Conservation (phyloP, 2,888 invertebrate species). For the Blastobasis lacticolella region DNA sequence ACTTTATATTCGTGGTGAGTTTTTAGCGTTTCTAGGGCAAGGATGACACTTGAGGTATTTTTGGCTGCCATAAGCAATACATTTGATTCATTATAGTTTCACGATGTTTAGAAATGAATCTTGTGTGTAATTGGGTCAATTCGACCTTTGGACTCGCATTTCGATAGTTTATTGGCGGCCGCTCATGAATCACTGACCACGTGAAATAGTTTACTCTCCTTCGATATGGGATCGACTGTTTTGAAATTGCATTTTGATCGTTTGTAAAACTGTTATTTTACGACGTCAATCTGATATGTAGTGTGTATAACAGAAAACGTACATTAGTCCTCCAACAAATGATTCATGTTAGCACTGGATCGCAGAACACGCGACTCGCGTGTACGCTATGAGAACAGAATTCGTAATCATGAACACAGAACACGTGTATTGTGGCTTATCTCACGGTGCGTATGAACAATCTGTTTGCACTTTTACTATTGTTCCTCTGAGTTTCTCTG, state of each 20-base stretch:
- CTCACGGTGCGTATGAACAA: neutral
- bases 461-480: neutral
- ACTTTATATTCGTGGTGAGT: constrained; percentile 11
- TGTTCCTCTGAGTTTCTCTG: neutral
- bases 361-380: constrained; percentile 3
- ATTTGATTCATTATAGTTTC: constrained; percentile 11
- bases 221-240: too few species aligned
- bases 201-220: too few species aligned
- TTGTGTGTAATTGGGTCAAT: constrained; percentile 16
- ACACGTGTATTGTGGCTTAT: constrained; percentile 2
- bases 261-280: neutral
- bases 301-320: neutral
- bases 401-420: constrained; percentile 10
- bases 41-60: constrained; percentile 24
- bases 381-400: constrained; percentile 7
- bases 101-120: constrained; percentile 12
- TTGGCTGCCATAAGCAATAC: constrained; percentile 10
- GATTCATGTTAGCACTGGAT: constrained; percentile 8
- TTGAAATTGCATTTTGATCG: too few species aligned
- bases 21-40: constrained; percentile 19
- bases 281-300: neutral
- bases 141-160: constrained; percentile 1
- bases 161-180: neutral
- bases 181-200: too few species aligned
- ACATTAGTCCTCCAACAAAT: constrained; percentile 6